Conservation (phyloP, 37 sponge, comb jelly and placozoan genomes). For the Bolinopsis microptera region DNA sequence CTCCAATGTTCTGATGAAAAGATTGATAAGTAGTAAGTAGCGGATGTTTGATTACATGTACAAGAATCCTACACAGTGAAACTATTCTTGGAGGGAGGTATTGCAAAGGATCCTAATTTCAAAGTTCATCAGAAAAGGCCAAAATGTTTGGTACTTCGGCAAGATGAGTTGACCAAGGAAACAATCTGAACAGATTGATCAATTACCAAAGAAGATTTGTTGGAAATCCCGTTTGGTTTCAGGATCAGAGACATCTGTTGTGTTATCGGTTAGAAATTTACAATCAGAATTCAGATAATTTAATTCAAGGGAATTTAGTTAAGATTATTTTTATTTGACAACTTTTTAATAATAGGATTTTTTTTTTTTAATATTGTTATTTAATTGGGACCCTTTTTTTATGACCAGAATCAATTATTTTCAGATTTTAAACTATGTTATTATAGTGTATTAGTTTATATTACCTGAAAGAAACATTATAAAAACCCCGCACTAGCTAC, state of each 20-base stretch:
- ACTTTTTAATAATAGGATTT: neutral
- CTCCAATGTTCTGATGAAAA: conserved; percentile 29
- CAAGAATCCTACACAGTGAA: neutral
- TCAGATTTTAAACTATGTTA: too few species aligned
- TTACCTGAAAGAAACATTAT: too few species aligned
- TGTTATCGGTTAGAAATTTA: too few species aligned
- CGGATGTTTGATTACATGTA: conserved; percentile 6
- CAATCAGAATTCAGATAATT: too few species aligned
- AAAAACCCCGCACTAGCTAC: too few species aligned
- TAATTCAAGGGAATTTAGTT: too few species aligned
- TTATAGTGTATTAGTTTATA: too few species aligned
- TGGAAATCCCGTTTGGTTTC: conserved; percentile 5
- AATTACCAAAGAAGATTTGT: neutral
- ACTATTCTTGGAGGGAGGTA: conserved; percentile 46
- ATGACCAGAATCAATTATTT: too few species aligned
- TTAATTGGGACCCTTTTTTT: too few species aligned
- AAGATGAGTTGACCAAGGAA: neutral
- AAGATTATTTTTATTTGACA: too few species aligned
- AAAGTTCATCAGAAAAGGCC: conserved; percentile 29
- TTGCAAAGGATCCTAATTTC: neutral
- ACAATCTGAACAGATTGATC: neutral
- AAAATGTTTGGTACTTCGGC: conserved; percentile 49
- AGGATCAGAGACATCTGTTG: neutral
- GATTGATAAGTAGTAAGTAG: neutral
- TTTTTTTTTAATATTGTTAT: neutral